phyloP scores from a whole-genome alignment of 1,140 invertebrate species.

The Drosophila insularis region DNA sequence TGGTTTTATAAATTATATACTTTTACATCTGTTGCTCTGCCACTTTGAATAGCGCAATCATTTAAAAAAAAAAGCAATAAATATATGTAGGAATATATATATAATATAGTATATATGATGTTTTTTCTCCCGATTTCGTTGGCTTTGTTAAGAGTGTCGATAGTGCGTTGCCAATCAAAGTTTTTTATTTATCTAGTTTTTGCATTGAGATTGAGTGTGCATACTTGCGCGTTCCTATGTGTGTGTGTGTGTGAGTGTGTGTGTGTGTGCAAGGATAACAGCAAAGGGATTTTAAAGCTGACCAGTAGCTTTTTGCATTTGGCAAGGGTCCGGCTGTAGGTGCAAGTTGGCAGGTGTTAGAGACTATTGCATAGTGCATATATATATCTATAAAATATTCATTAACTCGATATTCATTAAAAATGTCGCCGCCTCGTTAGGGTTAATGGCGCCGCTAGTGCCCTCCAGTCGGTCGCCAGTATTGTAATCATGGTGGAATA shows the following conservation, averaged over 20 bases:
- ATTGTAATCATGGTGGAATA: conserved; percentile 42
- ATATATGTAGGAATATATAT: too few species aligned
- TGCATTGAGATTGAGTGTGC: conserved; percentile 9
- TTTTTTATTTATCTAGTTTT: not conserved
- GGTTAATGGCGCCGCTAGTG: conserved; percentile 66
- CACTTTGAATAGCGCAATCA: too few species aligned
- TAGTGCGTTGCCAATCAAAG: not conserved
- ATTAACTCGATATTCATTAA: conserved; percentile 79
- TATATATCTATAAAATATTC: conserved; percentile 68
- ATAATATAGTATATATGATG: too few species aligned
- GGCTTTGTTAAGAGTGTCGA: not conserved
- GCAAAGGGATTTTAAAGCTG: conserved; percentile 10
- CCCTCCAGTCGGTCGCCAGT: conserved; percentile 46
- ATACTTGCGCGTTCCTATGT: not conserved
- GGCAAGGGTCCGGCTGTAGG: not conserved
- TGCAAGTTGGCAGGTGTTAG: conserved; percentile 16
- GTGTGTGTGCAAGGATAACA: conserved; percentile 12
- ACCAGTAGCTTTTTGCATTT: conserved; percentile 32
- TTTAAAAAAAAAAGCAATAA: too few species aligned
- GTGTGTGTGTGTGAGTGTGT: not conserved
- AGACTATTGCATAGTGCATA: conserved; percentile 19
- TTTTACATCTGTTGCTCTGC: too few species aligned
- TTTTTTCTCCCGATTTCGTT: too few species aligned
- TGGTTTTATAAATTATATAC: too few species aligned
- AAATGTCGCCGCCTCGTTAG: conserved; percentile 67